Conservation (phyloP, 2,113 vertebrate species). For the Eulacestoma nigropectus region DNA sequence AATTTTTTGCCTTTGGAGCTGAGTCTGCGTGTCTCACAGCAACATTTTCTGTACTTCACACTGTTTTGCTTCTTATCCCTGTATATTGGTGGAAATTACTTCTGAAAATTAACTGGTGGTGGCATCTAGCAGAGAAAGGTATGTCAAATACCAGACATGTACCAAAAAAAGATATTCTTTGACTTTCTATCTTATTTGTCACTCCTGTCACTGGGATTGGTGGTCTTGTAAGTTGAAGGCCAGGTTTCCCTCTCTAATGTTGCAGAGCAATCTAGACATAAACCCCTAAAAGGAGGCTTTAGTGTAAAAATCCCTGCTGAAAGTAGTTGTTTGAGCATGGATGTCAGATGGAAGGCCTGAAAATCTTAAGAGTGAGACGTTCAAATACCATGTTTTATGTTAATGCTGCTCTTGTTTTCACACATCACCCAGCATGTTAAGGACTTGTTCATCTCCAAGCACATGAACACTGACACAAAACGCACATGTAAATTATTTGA, state of each 20-base stretch:
- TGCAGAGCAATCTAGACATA: not conserved
- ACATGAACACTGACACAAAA: not conserved
- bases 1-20: not conserved
- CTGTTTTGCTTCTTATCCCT: not conserved
- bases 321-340: not conserved
- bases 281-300: not conserved
- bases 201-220: not conserved
- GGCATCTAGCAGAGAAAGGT: not conserved
- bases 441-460: not conserved
- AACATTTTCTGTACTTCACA: not conserved
- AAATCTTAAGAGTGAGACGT: not conserved
- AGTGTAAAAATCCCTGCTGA: not conserved
- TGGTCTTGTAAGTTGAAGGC: not conserved
- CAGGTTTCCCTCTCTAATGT: not conserved
- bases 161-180: not conserved
- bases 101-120: not conserved
- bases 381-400: not conserved
- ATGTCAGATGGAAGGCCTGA: not conserved
- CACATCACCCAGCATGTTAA: not conserved
- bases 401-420: not conserved
- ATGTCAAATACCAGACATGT: not conserved
- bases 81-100: not conserved
- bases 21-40: not conserved
- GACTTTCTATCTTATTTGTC: not conserved
- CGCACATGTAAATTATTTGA: not conserved